Evolutionary conservation across 2,113 vertebrate species (phyloP).

Genomic region (Heptranchias perlo): DNA sequence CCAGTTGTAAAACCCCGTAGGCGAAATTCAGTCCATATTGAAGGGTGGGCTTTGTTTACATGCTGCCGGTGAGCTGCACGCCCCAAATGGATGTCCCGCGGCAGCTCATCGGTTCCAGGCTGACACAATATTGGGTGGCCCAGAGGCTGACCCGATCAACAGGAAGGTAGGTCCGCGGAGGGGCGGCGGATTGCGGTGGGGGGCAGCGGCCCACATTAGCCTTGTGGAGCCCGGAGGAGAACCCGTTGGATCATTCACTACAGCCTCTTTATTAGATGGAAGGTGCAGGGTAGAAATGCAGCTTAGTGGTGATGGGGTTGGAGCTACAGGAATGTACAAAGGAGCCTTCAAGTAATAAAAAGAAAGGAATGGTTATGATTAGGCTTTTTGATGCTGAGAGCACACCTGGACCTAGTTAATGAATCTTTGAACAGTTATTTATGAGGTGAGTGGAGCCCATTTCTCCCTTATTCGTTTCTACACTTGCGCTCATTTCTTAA

Average conservation of each 20-base stretch:
- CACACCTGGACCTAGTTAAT: slow-evolving; percentile 32
- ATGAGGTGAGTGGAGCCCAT: neutral
- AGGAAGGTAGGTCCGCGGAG: neutral
- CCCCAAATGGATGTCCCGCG: neutral
- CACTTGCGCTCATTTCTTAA: neutral
- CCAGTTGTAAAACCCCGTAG: neutral
- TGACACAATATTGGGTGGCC: neutral
- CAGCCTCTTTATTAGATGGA: neutral
- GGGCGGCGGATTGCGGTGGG: neutral
- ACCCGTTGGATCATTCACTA: neutral
- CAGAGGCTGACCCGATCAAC: neutral
- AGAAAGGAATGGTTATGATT: neutral
- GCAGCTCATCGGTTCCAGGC: neutral
- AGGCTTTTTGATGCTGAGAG: neutral
- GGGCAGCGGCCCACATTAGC: neutral
- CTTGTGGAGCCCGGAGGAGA: neutral
- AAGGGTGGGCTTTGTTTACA: neutral
- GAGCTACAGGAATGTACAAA: neutral
- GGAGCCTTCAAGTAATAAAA: neutral
- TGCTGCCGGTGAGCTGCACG: neutral
- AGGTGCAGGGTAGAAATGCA: neutral
- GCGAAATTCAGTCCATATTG: neutral
- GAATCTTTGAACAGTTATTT: slow-evolving; percentile 21
- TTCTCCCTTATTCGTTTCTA: slow-evolving; percentile 5
- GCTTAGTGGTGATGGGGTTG: neutral